A percentile compares a stretch with the other conserved stretches of the same genome.
Conservation (phyloP, 1,140 invertebrate genomes). For the Calliopsis andreniformis region DNA sequence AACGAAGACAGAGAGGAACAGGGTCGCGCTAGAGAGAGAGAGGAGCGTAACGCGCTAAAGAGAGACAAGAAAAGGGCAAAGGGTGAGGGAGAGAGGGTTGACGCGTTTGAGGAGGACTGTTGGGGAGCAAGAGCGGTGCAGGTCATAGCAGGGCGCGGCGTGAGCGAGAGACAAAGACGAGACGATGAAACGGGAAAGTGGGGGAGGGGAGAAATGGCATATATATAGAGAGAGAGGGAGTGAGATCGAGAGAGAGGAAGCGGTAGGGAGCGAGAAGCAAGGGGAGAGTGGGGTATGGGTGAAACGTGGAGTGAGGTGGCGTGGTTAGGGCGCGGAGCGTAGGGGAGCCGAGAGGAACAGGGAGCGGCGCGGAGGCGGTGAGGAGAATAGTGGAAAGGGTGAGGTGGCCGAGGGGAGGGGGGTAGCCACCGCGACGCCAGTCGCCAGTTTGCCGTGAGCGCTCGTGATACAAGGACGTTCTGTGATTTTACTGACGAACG, state of each 20-base stretch:
- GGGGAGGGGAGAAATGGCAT: slow-evolving; percentile 24
- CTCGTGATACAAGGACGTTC: slow-evolving; percentile 76
- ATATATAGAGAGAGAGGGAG: slow-evolving; percentile 51
- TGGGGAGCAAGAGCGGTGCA: slow-evolving; percentile 62
- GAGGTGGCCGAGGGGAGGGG: slow-evolving; percentile 63
- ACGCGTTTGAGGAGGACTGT: slow-evolving; percentile 63
- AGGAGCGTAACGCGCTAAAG: slow-evolving; percentile 1
- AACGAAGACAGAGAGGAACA: slow-evolving; percentile 56
- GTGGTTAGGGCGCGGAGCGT: slow-evolving; percentile 54
- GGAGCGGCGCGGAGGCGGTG: slow-evolving; percentile 65
- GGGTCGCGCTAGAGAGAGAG: slow-evolving; percentile 5
- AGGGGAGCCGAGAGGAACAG: slow-evolving; percentile 40
- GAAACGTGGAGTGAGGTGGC: slow-evolving; percentile 58
- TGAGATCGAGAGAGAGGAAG: slow-evolving; percentile 47
- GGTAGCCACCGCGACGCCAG: slow-evolving; percentile 78
- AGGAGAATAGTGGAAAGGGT: slow-evolving; percentile 71
- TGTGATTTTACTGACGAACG: slow-evolving; percentile 53
- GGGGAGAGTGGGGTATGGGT: slow-evolving; percentile 58
- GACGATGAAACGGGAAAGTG: slow-evolving; percentile 44
- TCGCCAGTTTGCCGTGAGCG: slow-evolving; percentile 80
- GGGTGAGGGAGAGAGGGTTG: slow-evolving; percentile 57
- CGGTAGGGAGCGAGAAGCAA: slow-evolving; percentile 44
- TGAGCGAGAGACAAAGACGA: slow-evolving; percentile 24
- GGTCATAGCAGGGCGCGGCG: slow-evolving; percentile 57
- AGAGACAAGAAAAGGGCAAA: slow-evolving; percentile 40